Base-by-base conservation (phyloP, 2,888 invertebrate genomes). In the Andrena minutula region DNA sequence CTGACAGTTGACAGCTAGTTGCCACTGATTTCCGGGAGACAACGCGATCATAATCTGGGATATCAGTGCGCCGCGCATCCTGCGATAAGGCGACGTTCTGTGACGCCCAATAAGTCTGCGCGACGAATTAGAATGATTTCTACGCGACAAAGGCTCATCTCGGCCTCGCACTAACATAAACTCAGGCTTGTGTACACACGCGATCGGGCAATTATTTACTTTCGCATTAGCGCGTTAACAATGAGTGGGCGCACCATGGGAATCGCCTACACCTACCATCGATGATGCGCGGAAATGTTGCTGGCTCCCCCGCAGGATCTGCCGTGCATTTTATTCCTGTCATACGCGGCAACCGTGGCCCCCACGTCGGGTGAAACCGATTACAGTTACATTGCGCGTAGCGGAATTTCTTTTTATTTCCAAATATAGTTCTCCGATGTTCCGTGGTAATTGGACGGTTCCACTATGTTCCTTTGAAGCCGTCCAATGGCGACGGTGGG, bases 1-100 rank as follows among this genome's bases (percentile, higher is more conserved):
- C 30, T 83, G 82, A 75, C 79, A 83, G 82, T 79, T 79, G 82
- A 83, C 82, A 83, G 64, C 20, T 75, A 49, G n/a, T 41, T 30
- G 28, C 26, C 30, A 58, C 56, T 35, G 60, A 56, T 53, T 53
- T 65, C n/a, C 51, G 16, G 28, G 32, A 35, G 60, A 75, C 56
- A 53, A 20, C 26, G 56, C 16, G 49, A 65, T 79, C 69, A 70
- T 82, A 71, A 68, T 72, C 66, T n/a, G 60, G 23, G 49, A 73
- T 75, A 69, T 61, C 32, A 49, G 58, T 49, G 41, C 20, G 30
- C 56, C 26, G 23, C 30, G 78, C 23, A 26, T 58, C 23, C 16
- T n/a, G n/a, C 41, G 53, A 75, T 72, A 82, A 75, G 32, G 35
- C 58, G 78, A 58, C 63, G 64, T 78, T 75, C 63, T 41, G 51